Base-by-base conservation (phyloP, 2,888 invertebrate genomes). In the Andrena bucephala region DNA sequence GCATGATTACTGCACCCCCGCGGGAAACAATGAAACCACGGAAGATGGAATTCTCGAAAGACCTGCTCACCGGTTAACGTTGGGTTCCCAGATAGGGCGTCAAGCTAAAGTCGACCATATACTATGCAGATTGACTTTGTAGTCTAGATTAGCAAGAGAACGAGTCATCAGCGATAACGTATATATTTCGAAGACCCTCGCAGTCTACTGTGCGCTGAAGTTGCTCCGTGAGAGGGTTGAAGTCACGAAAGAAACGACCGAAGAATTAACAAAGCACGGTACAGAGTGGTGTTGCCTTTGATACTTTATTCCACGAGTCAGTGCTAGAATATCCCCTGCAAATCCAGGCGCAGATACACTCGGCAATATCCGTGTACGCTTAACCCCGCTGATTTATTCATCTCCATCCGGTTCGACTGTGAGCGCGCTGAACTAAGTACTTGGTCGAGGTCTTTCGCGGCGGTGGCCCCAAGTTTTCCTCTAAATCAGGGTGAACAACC, bases 401-500 rank as follows among this genome's bases (percentile, higher is more conserved):
- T 69, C 54, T 66, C 60, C 59, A 76, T 75, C 68, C 70, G n/a
- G 57, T 68, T 65, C 66, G 60, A 75, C 63, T 16, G 60, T 48
- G 59, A 31, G 24, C 33, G 48, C 71, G 33, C 20, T 13, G 29
- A 68, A 66, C 72, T 75, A 20, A 20, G 20, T 20, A 59, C 62
- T 78, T 65, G 33, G 48, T 6, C 27, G 27, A 2, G 71, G 62
- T 65, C 69, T 75, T 78, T 27, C 70, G 48, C 33, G 29, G n/a
- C 52, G 63, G 20, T 13, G 63, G 52, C 36, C 48, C 13, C 59
- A 84, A 86, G 79, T 90, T 86, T 54, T 66, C 75, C 76, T 63
- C 80, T 89, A 89, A 89, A 90, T 89, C 89, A 89, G 71, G 67
- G 72, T n/a, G 76, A 54, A 63, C 82, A 83, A 77, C 73, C 69